Base-by-base conservation (phyloP, 2,113 vertebrate genomes). In the Pluvianellus socialis region DNA sequence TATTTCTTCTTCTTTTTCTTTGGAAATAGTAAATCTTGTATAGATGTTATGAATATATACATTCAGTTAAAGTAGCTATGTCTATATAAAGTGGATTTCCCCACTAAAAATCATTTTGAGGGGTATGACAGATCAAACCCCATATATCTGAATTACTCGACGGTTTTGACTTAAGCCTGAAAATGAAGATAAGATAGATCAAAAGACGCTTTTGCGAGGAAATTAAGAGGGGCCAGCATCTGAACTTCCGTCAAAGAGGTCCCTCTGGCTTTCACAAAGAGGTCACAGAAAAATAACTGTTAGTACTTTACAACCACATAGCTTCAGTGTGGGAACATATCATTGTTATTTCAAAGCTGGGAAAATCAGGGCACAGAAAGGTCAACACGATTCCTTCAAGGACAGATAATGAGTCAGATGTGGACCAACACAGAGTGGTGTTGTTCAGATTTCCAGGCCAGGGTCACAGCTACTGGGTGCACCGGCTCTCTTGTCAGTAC, bases 321-420 rank as follows among this genome's bases (percentile, higher is more conserved):
- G 32, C 49, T 94, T 68, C 70, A 30, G 22, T 79, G 84, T 94
- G 86, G 86, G 83, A 96, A 87, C 24, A 7, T 14, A 70, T 9
- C 7, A 59, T 28, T 87, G 59, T 90, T 90, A 63, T 55, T 72
- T 73, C 62, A 87, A 87, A 91, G 66, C 45, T 87, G 77, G 62
- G 91, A 89, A 91, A 95, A 87, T 30, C 74, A 82, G 49, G 10
- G 56, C 62, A 62, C 1, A 11, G 58, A 18, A 44, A 79, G 22
- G 76, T 56, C 91, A 91, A 65, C 80, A 65, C 3, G 32, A 86
- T 58, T 73, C 65, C 89, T 75, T 79, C 81, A 96, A 96, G 87
- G 93, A 73, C 85, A 94, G 90, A 89, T 86, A 92, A 72, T 53
- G 65, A 94, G 40, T 32, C 71, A 86, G 66, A 88, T 27, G 75